Base-by-base conservation (phyloP, 2,888 invertebrate genomes). In the Hipparchia sbordonii region DNA sequence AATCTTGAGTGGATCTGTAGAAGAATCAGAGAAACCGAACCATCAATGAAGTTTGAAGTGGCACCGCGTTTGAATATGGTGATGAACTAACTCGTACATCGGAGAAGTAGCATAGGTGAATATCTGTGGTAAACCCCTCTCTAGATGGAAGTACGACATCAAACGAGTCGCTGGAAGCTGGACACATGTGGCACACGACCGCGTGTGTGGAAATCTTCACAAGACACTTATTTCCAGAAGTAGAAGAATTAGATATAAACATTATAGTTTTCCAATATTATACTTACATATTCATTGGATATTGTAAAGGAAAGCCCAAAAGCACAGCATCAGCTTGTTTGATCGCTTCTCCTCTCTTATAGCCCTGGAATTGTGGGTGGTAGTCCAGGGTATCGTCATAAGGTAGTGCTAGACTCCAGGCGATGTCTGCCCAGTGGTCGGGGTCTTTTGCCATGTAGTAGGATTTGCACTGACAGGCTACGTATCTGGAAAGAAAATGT, bases 311-410 rank as follows among this genome's bases (percentile, higher is more conserved):
- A 77, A 90, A 95, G 0, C 95, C 95, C 0, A 95, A 81, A 0
- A 95, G 84, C 6, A 95, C 92, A 2, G 91, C 94, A 78, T 95
- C 95, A 7, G 95, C 95, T 77, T 95, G 95, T 76, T 95, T 95
- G 54, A 95, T 94, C 48, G 73, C 78, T 0, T 89, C 89, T 1
- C 90, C 90, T 10, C 91, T 80, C 7, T 80, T 77, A 77, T 95
- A 95, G 0, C 93, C 95, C 2, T 87, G 81, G 82, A 92, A 94
- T 82, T 95, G 94, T 0, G 95, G 95, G 80, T 95, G 95, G 79
- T 95, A 95, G 81, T 95, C 91, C n/a, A 87, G 72, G 0, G 77
- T 78, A 0, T 79, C 73, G 73, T 95, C 94, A 79, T 94, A 94
- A 0, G 95, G 91, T 12, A 95, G 82, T 0, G 92, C 81, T 0